Evolutionary conservation across 2,888 invertebrate species (phyloP).

Genomic region (Pseudococcus longispinus): DNA sequence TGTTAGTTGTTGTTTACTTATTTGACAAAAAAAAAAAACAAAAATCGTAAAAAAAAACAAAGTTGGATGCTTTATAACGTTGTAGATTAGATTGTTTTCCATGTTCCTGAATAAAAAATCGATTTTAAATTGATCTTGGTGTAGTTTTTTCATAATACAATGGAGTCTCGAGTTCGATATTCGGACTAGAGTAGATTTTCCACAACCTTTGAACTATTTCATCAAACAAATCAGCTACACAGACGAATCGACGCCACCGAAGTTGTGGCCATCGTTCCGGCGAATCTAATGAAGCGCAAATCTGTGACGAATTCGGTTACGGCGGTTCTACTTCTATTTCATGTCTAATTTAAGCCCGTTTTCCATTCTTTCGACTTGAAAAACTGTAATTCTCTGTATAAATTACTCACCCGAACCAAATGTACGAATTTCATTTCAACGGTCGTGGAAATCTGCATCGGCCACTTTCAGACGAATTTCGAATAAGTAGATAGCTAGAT

Average conservation of each 20-base stretch:
- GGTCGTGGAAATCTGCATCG: neutral
- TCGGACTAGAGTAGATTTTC: neutral
- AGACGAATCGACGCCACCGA: neutral
- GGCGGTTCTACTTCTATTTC: neutral
- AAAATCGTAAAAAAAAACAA: neutral
- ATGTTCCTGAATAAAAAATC: slow-evolving; percentile 43
- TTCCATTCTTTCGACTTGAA: neutral
- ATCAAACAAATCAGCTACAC: neutral
- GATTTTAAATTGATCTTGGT: slow-evolving; percentile 2
- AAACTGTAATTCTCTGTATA: slow-evolving; percentile 24
- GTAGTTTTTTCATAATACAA: neutral
- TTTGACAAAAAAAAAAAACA: neutral
- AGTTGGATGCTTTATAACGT: slow-evolving; percentile 30
- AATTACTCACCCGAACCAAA: slow-evolving; percentile 2
- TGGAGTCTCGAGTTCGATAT: neutral
- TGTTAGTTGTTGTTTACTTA: slow-evolving; percentile 29
- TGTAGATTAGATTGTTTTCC: slow-evolving; percentile 23
- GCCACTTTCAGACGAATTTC: neutral
- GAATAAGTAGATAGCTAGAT: neutral
- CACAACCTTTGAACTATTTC: slow-evolving; percentile 27
- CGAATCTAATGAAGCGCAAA: slow-evolving; percentile 32
- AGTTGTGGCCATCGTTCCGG: slow-evolving; percentile 3
- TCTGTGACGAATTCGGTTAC: slow-evolving; percentile 35
- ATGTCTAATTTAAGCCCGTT: slow-evolving; percentile 28
- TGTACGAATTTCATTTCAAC: neutral